Base-by-base conservation (phyloP, 2,113 vertebrate species). In the Corythoichthys intestinalis region DNA sequence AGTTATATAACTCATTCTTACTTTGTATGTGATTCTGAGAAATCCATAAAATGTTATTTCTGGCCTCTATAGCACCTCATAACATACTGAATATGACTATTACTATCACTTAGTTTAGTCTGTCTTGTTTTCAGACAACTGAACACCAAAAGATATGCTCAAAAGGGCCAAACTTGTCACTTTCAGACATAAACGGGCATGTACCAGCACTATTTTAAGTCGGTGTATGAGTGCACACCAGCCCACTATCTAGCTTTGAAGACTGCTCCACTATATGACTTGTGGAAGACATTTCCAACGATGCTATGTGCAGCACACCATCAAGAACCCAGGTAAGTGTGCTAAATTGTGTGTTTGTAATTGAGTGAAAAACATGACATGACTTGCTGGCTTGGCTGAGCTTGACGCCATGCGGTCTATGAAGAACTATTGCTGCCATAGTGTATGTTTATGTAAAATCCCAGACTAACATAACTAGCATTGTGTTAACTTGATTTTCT, bases 291-390 rank as follows among this genome's bases (percentile, higher is more conserved):
- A 84, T 89, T 90, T 87, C 87, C 83, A 85, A 78, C 81, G 65
- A 77, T 13, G 47, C 80, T 86, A 90, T 89, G 89, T 89, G 89
- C 67, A 85, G 89, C 76, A 80, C 58, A 35, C 80, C 86, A 82
- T 89, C 88, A 90, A 90, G 87, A 88, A 87, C 76, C 74, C 66
- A 86, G 87, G 88, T 89, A 87, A 86, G 78, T 86, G 84, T 83
- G 74, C 70, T 41, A 66, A 70, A 70, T 46, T 78, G 77, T 80
- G 44, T 74, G 52, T 63, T 28, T 58, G 68, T 62, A 60, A 71
- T 52, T 78, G 68, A 78, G 73, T 70, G 76, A 73, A 85, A 78
- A 83, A 81, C 83, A 74, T 82, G 85, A 89, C 85, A 73, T 72
- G 84, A 87, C 86, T 88, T 87, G 85, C 38, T 66, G 76, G 71